Conservation (phyloP, 2,888 invertebrate species). For the Parnassius apollo region DNA sequence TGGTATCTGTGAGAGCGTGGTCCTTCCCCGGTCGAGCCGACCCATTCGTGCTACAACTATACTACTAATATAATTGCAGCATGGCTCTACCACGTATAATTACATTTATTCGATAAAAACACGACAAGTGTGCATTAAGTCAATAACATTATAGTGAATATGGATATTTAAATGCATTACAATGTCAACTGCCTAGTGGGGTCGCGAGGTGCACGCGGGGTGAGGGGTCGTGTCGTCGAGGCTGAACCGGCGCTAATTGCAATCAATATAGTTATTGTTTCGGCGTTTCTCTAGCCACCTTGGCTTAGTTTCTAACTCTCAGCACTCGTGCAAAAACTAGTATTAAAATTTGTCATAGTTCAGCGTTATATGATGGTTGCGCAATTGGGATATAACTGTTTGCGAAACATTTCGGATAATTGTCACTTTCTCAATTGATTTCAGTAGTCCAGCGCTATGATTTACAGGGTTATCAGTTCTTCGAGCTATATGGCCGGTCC, state of each 20-base stretch:
- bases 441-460: neutral
- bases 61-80: too few species aligned
- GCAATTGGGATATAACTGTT: slow-evolving; percentile 28
- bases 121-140: neutral
- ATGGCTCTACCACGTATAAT: too few species aligned
- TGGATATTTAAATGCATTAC: neutral
- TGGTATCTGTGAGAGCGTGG: too few species aligned
- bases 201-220: slow-evolving; percentile 9
- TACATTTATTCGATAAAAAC: too few species aligned
- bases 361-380: slow-evolving; percentile 29
- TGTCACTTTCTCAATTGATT: neutral
- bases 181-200: neutral
- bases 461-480: too few species aligned
- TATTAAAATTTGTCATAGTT: slow-evolving; percentile 30
- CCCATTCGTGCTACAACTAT: too few species aligned
- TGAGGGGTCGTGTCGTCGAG: slow-evolving; percentile 2
- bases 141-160: neutral
- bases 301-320: slow-evolving; percentile 35
- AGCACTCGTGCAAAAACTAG: slow-evolving; percentile 29
- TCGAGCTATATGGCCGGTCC: too few species aligned
- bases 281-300: slow-evolving; percentile 35
- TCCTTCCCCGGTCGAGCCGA: too few species aligned
- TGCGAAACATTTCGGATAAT: slow-evolving; percentile 25
- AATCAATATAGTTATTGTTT: slow-evolving; percentile 30
- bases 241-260: slow-evolving; percentile 32